phyloP scores from a whole-genome alignment of 1,140 invertebrate species.

The Lutraria rhynchaena region DNA sequence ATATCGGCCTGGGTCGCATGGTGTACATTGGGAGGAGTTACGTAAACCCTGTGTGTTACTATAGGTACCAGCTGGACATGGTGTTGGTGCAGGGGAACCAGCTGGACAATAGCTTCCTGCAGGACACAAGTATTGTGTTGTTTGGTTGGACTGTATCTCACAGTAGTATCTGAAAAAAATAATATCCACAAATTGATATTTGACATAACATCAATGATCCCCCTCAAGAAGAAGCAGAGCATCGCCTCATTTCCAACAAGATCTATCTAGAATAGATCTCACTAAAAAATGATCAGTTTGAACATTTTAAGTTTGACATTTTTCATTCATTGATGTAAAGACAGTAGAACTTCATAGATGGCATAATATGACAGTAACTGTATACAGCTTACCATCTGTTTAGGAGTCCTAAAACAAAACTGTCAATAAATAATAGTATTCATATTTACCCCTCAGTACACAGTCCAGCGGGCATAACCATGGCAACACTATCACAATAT shows the following conservation, averaged over 20 bases:
- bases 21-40: constrained; percentile 70
- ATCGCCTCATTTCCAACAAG: no score
- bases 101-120: constrained; percentile 76
- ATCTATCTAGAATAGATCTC: no score
- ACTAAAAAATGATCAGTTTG: no score
- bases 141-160: constrained; percentile 72
- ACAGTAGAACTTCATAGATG: no score
- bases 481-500: constrained; percentile 70
- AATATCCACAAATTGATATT: no score
- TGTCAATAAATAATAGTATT: no score
- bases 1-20: constrained; percentile 77
- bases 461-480: constrained; percentile 69
- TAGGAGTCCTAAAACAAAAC: neutral
- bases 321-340: no score
- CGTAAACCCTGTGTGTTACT: constrained; percentile 72
- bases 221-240: no score
- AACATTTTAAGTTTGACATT: no score
- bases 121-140: constrained; percentile 70
- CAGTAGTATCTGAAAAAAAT: constrained; percentile 76
- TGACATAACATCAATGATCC: no score
- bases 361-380: no score
- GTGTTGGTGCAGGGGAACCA: constrained; percentile 68
- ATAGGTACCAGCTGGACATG: constrained; percentile 75
- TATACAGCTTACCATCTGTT: no score
- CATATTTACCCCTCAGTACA: constrained; percentile 76